phyloP scores from a whole-genome alignment of 1,140 invertebrate species.

The Saccostrea echinata region DNA sequence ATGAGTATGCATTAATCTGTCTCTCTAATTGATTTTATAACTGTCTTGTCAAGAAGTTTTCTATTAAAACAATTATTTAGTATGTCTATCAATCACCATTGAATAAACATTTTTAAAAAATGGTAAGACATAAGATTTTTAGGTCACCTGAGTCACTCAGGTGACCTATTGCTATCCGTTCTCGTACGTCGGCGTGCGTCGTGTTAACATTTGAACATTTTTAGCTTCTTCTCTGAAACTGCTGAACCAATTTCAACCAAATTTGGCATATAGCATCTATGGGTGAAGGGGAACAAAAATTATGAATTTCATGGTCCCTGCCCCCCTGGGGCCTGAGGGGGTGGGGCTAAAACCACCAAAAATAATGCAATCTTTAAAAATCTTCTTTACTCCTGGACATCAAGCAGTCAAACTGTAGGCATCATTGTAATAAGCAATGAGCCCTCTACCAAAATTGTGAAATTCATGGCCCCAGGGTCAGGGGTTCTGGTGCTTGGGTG shows the following conservation, averaged over 20 bases:
- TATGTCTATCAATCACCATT: too few relatives aligned
- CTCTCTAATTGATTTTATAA: too few relatives aligned
- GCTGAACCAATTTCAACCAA: background rate
- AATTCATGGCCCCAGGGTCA: background rate
- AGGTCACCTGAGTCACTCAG: too few relatives aligned
- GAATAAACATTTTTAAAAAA: too few relatives aligned
- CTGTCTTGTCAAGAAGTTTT: too few relatives aligned
- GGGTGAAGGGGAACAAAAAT: background rate
- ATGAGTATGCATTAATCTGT: too few relatives aligned
- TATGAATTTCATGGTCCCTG: background rate
- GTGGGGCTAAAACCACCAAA: background rate
- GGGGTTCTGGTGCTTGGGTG: background rate
- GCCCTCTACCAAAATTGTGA: background rate
- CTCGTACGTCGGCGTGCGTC: too few relatives aligned
- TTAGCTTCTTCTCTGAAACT: too few relatives aligned
- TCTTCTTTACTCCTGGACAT: background rate
- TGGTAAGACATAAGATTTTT: too few relatives aligned
- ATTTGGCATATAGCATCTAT: background rate
- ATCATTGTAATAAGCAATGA: background rate
- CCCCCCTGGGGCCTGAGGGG: background rate
- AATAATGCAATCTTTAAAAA: background rate
- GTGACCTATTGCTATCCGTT: too few relatives aligned
- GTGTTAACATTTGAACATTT: too few relatives aligned
- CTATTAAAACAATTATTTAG: too few relatives aligned
- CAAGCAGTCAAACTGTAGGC: background rate